Percentiles rank a stretch among this genome's conserved stretches.
Evolutionary conservation across 1,140 invertebrate genomes (phyloP).

Genomic region (Propsilocerus akamusi): DNA sequence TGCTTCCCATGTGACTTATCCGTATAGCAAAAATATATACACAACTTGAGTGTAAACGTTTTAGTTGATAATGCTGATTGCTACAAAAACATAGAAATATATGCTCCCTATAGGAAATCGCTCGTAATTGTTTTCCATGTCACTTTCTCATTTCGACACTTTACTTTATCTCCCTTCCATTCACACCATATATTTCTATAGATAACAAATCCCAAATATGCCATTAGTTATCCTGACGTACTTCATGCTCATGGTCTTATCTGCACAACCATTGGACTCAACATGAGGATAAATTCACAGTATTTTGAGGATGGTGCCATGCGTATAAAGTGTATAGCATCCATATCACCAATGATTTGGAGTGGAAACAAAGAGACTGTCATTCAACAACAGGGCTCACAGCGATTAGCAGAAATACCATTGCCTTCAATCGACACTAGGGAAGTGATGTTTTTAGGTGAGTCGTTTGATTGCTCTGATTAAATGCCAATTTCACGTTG

Average conservation of each 20-base stretch:
- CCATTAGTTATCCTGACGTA: slow-evolving; percentile 28
- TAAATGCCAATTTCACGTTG: not conserved
- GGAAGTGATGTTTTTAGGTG: slow-evolving; percentile 35
- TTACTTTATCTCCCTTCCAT: too few relatives aligned
- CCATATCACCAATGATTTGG: slow-evolving; percentile 34
- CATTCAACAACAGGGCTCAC: slow-evolving; percentile 23
- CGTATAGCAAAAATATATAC: too few relatives aligned
- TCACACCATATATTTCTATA: too few relatives aligned
- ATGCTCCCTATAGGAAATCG: too few relatives aligned
- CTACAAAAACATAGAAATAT: too few relatives aligned
- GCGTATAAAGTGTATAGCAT: slow-evolving; percentile 36
- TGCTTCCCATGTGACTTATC: too few relatives aligned
- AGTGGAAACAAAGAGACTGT: slow-evolving; percentile 31
- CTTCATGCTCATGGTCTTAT: slow-evolving; percentile 33
- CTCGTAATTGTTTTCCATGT: too few relatives aligned
- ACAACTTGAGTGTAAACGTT: too few relatives aligned
- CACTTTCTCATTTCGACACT: too few relatives aligned
- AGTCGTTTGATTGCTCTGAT: slow-evolving; percentile 13
- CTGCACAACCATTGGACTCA: slow-evolving; percentile 30
- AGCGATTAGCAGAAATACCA: not conserved
- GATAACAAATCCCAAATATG: slow-evolving; percentile 12
- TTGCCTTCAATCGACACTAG: slow-evolving; percentile 33
- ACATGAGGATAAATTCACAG: slow-evolving; percentile 25
- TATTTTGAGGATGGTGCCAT: slow-evolving; percentile 33
- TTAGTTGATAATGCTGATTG: too few relatives aligned